Base-by-base conservation (phyloP, 53 echinoderm and acorn worm genomes). In the Hippasteria phrygiana region DNA sequence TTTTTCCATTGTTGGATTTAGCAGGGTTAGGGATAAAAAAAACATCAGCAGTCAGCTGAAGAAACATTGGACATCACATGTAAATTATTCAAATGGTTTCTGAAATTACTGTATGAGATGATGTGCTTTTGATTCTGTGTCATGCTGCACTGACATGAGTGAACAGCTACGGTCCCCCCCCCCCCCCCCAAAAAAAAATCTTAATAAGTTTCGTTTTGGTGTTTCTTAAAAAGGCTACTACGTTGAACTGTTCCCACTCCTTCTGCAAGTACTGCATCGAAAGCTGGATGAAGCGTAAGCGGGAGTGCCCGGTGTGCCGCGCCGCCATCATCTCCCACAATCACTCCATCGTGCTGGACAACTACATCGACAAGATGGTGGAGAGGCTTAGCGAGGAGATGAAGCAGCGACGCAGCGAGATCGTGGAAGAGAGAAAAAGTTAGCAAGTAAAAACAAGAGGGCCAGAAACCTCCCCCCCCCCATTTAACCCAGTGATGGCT, bases 361-460 rank as follows among this genome's bases (percentile, higher is more conserved):
- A 95, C 90, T 99, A 99, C 93, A 99, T 99, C 42, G 96, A 96
- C 86, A 99, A 96, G 91, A 99, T 99, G 99, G 93, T 99, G 41
- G 99, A 96, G 77, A 89, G 77, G 20, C 83, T 99, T 2, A 88
- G 87, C 39, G 94, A 96, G 5, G 99, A 99, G 32, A 92, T 94
- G 37, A 99, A 94, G 74, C 56, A 76, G 20, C 92, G 90, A 47
- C 74, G 99, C 38, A 92, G 86, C 12, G 94, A 88, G 59, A 91
- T 99, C 24, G 62, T 99, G 1, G 47, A 77, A 4, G 99, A 99
- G 80, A 88, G 99, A 63, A 96, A 93, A 88, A 88, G 96, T 96
- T 73, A 92, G 93, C 46, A 10, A 9, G 1, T 75, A 9, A 59
- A 20, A 59, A 59, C 59, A 3, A 12, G 8, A 2, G 59, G 7